These are phyloP conservation scores for Ladona fulva DNA, from an alignment of 1,140 invertebrate genomes.

Conservation along the genomic window DNA sequence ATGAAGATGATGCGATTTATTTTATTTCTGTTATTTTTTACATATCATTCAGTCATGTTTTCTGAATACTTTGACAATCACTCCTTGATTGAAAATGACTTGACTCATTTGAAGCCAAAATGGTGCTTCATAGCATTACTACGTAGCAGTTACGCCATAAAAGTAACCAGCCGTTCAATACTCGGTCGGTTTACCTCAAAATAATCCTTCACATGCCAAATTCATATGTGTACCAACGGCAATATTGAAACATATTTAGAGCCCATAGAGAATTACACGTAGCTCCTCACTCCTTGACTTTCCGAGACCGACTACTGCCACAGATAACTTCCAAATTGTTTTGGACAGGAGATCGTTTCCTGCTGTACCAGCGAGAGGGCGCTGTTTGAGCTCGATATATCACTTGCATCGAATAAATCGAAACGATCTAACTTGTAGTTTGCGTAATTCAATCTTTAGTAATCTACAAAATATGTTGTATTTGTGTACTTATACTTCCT, in stretches of 20 bases:
- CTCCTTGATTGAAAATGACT: not conserved
- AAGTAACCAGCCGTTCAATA: not conserved
- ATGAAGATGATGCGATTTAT: no score
- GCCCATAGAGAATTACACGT: not conserved
- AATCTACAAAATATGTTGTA: no score
- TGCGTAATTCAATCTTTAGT: no score
- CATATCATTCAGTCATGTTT: not conserved
- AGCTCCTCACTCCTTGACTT: not conserved
- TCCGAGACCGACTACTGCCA: not conserved
- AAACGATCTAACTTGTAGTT: no score
- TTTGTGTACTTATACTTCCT: no score
- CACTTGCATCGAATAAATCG: not conserved
- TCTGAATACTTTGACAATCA: not conserved
- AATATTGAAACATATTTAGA: not conserved
- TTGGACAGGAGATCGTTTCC: not conserved
- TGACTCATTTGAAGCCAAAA: not conserved
- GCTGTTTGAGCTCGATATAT: not conserved
- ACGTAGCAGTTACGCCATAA: not conserved
- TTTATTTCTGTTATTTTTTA: no score
- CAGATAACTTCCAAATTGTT: not conserved
- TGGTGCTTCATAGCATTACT: not conserved
- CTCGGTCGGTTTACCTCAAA: not conserved
- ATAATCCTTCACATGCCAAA: not conserved
- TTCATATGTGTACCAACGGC: not conserved
- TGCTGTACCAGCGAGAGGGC: not conserved